A percentile compares a stretch with the other conserved stretches of the same genome.
Conservation (phyloP, 2,797 vertebrate genomes). For the Eupleurogrammus muticus region DNA sequence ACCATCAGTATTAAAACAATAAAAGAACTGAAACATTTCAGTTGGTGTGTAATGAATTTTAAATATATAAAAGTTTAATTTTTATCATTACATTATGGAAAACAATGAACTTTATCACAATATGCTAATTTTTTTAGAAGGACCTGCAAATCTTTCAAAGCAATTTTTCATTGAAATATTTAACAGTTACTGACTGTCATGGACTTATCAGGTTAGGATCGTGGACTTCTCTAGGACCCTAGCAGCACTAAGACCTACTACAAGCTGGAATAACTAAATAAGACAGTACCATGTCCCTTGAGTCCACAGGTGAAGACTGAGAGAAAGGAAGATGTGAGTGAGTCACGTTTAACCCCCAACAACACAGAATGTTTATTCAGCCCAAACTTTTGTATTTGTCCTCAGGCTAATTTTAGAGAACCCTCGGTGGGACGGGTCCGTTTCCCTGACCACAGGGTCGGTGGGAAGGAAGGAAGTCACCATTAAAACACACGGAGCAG, state of each 20-base stretch:
- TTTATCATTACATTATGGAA: too few relatives aligned
- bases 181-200: neutral
- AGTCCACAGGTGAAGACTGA: slow-evolving; percentile 47
- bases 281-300: slow-evolving; percentile 44
- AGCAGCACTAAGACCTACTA: slow-evolving; percentile 17
- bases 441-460: slow-evolving; percentile 27
- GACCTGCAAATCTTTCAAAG: too few relatives aligned
- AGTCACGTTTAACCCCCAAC: slow-evolving; percentile 1
- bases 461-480: slow-evolving; percentile 71
- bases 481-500: slow-evolving; percentile 23
- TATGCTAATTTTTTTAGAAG: too few relatives aligned
- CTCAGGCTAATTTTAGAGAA: slow-evolving; percentile 66
- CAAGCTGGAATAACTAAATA: slow-evolving; percentile 24
- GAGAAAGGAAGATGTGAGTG: slow-evolving; percentile 17
- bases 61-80: too few relatives aligned
- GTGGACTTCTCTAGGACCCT: slow-evolving; percentile 4
- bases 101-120: too few relatives aligned
- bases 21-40: too few relatives aligned
- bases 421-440: neutral
- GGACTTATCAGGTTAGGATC: slow-evolving; percentile 38
- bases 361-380: slow-evolving; percentile 56
- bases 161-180: neutral
- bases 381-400: slow-evolving; percentile 21
- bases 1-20: too few relatives aligned
- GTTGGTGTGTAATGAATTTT: too few relatives aligned